These are phyloP conservation scores for Napeogenes inachia DNA, from an alignment of 2,888 invertebrate genomes.

Conservation along the genomic window DNA sequence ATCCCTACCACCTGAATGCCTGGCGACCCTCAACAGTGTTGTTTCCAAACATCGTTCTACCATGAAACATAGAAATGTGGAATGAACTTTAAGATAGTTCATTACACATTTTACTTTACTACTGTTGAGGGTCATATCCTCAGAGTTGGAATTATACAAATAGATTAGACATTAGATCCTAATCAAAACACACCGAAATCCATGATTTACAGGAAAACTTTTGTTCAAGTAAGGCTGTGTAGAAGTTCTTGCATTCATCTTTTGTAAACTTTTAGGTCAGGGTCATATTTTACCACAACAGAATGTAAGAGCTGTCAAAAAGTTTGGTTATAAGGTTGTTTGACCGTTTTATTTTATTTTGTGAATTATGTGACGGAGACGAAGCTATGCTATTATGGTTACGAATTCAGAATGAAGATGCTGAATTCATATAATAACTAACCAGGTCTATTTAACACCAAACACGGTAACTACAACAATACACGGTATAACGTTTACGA, in stretches of 20 bases:
- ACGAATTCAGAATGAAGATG: neutral
- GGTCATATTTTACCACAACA: conserved; percentile 27
- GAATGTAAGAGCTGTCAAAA: conserved; percentile 27
- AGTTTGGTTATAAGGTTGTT: conserved; percentile 24
- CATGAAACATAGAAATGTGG: too few species aligned
- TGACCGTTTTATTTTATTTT: conserved; percentile 19
- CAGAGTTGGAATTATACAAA: too few species aligned
- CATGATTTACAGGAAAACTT: conserved; percentile 13
- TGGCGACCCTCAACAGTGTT: too few species aligned
- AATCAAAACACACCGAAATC: conserved; percentile 13
- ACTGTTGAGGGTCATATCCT: too few species aligned
- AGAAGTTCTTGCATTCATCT: conserved; percentile 28
- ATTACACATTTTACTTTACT: too few species aligned
- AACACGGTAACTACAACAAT: conserved; percentile 6
- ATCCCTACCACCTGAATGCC: too few species aligned
- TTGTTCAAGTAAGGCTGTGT: conserved; percentile 7
- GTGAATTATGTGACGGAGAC: neutral
- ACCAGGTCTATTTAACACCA: too few species aligned
- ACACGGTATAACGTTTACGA: conserved; percentile 16
- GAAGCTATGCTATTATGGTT: too few species aligned
- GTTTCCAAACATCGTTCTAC: too few species aligned
- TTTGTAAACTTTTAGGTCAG: conserved; percentile 28
- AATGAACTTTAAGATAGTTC: too few species aligned
- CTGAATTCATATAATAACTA: neutral
- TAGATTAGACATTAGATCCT: neutral